phyloP scores from a whole-genome alignment of 2,113 vertebrate genomes.

The Electrona antarctica region DNA sequence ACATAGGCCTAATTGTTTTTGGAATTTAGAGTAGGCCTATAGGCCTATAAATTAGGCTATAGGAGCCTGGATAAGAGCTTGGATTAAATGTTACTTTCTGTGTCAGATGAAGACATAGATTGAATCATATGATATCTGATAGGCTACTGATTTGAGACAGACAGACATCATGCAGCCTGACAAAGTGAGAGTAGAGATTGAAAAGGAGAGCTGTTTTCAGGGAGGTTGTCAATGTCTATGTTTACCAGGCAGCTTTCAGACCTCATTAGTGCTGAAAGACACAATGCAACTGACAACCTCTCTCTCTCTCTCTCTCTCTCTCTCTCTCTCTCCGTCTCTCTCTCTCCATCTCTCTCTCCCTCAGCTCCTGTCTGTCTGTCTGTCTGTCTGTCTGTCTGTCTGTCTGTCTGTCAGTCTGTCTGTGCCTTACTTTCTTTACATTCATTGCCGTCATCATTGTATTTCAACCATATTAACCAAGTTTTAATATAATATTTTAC shows the following conservation, averaged over 20 bases:
- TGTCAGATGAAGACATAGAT: neutral
- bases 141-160: constrained; percentile 43
- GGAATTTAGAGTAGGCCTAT: too few relatives aligned
- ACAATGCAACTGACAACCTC: constrained; percentile 72
- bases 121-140: neutral
- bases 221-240: constrained; percentile 69
- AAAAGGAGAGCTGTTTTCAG: constrained; percentile 57
- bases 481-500: too few relatives aligned
- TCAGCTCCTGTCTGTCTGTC: too few relatives aligned
- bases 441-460: too few relatives aligned
- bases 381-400: too few relatives aligned
- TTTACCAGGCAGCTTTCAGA: constrained; percentile 77
- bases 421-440: neutral
- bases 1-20: too few relatives aligned
- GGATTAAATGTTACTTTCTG: too few relatives aligned
- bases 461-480: too few relatives aligned
- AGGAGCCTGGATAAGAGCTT: too few relatives aligned
- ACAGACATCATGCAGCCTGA: constrained; percentile 37
- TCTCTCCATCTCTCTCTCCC: neutral
- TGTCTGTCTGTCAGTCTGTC: too few relatives aligned
- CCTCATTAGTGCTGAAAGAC: constrained; percentile 79
- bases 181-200: constrained; percentile 49
- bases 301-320: constrained; percentile 26
- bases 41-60: too few relatives aligned
- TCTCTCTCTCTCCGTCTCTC: constrained; percentile 22